phyloP scores from a whole-genome alignment of 2,888 invertebrate genomes.

The Yponomeuta evonymella region DNA sequence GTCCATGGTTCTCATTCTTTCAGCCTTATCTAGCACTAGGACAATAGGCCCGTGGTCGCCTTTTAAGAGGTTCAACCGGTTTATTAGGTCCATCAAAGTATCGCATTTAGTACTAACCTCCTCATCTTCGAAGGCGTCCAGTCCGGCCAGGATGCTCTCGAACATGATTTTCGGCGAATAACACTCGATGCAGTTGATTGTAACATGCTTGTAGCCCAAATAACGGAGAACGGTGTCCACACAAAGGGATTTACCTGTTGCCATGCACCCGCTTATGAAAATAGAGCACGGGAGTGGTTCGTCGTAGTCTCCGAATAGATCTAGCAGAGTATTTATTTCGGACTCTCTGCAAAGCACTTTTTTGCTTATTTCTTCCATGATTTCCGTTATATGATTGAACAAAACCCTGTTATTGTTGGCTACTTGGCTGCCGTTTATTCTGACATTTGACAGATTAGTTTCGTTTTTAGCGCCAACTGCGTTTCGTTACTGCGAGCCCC shows the following conservation, averaged over 20 bases:
- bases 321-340: slow-evolving; percentile 63
- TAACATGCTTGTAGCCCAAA: slow-evolving; percentile 76
- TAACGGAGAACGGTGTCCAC: slow-evolving; percentile 76
- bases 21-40: slow-evolving; percentile 87
- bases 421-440: not conserved
- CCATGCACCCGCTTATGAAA: slow-evolving; percentile 88
- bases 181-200: slow-evolving; percentile 89
- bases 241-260: slow-evolving; percentile 88
- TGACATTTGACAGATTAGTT: slow-evolving; percentile 7
- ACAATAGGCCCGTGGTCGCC: slow-evolving; percentile 65
- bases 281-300: slow-evolving; percentile 82
- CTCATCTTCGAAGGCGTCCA: slow-evolving; percentile 56
- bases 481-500: too few relatives aligned
- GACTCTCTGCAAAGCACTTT: slow-evolving; percentile 68
- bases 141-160: slow-evolving; percentile 82
- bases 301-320: slow-evolving; percentile 70
- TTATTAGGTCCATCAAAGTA: slow-evolving; percentile 80
- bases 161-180: slow-evolving; percentile 85
- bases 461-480: not conserved
- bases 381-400: not conserved
- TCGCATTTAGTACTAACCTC: slow-evolving; percentile 77
- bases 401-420: not conserved
- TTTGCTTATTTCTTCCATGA: slow-evolving; percentile 68
- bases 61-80: slow-evolving; percentile 55
- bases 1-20: slow-evolving; percentile 85